Evolutionary conservation across 2,888 invertebrate species (phyloP).

Genomic region (Gasteruption jaculator): DNA sequence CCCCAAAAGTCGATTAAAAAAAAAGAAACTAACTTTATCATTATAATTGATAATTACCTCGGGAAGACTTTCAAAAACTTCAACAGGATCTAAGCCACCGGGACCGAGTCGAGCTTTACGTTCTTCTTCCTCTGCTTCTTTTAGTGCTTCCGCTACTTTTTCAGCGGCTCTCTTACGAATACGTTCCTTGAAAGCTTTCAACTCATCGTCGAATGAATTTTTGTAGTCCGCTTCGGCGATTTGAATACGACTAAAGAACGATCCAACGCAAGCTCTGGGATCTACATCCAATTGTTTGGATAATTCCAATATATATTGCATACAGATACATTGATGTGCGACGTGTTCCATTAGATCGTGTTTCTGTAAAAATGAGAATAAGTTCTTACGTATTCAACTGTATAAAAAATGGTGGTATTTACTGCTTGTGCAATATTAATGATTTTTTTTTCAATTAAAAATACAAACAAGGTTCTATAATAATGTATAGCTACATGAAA

Average conservation of each 20-base stretch:
- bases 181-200: slow-evolving; percentile 82
- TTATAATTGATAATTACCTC: slow-evolving; percentile 60
- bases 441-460: too few relatives aligned
- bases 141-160: slow-evolving; percentile 79
- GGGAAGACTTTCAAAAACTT: slow-evolving; percentile 93
- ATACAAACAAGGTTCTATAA: too few relatives aligned
- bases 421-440: too few relatives aligned
- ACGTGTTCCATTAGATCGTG: slow-evolving; percentile 92
- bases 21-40: too few relatives aligned
- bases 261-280: slow-evolving; percentile 83
- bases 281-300: slow-evolving; percentile 90
- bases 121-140: slow-evolving; percentile 85
- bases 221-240: slow-evolving; percentile 90
- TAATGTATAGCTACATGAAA: too few relatives aligned
- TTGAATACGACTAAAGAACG: slow-evolving; percentile 90
- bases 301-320: slow-evolving; percentile 97
- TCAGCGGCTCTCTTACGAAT: slow-evolving; percentile 80
- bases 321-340: slow-evolving; percentile 95
- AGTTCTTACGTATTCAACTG: too few relatives aligned
- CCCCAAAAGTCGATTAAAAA: too few relatives aligned
- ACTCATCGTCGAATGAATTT: slow-evolving; percentile 89
- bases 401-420: too few relatives aligned
- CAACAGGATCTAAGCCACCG: slow-evolving; percentile 96
- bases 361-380: slow-evolving; percentile 73
- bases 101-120: slow-evolving; percentile 83